Evolutionary conservation across 2,888 invertebrate species (phyloP), one percentile per base, ranked within the genome.

Genomic region (Cremastinae sp.): DNA sequence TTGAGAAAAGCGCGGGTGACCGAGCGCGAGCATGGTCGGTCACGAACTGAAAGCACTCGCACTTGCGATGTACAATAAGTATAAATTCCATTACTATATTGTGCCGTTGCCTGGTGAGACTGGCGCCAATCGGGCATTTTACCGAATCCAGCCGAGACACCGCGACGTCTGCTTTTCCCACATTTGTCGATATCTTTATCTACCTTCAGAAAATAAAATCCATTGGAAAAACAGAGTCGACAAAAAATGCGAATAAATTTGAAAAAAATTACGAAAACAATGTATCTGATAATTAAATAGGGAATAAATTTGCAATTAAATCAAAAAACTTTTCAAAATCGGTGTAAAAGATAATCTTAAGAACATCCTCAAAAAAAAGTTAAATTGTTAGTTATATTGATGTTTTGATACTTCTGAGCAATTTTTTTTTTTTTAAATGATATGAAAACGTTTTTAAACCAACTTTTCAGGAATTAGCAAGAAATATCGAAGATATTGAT

Each of bases 11-110:
- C 80, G 74, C 55, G 43, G 75, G 77, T 72, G 65, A 74, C 72
- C 79, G 81, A 5, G 28, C 28, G 28, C 2, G 28, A 5, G 5
- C 28, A 28, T 81, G 81, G 80, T 80, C 82, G 75, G 74, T 85
- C 81, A 83, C 81, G 78, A 81, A 84, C 85, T 84, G 84, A 84
- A 5, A 28, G 75, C 75, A 77, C 75, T 68, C 72, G 56, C 58
- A 59, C 47, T 58, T 62, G 56, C 37, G 22, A 49, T 59, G 43
- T 35, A 73, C 58, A 12, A 18, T n/a, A 37, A 49, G 20, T 41
- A 22, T 37, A 39, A 49, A 65, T 65, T 49, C 64, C 58, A 64
- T 71, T 53, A 56, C 71, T 65, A 35, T 65, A 28, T 37, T 53
- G 43, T 72, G 28, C 62, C 37, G 58, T 73, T 73, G 64, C 43